Conservation (phyloP, 2,888 invertebrate genomes). For the Nasonovia ribisnigri region DNA sequence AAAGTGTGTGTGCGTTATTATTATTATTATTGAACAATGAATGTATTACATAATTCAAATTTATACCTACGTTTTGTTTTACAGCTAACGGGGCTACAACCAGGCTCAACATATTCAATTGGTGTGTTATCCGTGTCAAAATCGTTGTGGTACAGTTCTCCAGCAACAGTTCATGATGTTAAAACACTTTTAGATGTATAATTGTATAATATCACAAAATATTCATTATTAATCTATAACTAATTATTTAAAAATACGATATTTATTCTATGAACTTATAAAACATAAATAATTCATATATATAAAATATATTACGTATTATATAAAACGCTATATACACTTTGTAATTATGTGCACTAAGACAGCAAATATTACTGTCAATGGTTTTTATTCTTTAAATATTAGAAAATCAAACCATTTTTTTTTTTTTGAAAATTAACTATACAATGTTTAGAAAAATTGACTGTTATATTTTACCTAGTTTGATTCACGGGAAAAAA, state of each 20-base stretch:
- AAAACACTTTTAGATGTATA: background rate
- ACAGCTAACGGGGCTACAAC: background rate
- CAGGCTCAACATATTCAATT: background rate
- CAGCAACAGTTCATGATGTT: background rate
- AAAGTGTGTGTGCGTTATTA: background rate
- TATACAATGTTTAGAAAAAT: background rate
- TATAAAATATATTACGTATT: background rate
- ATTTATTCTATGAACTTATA: background rate
- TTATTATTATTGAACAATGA: background rate
- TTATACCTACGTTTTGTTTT: background rate
- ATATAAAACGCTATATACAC: background rate
- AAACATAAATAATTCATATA: background rate
- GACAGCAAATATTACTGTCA: background rate
- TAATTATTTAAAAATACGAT: background rate
- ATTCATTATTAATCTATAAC: background rate
- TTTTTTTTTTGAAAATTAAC: background rate
- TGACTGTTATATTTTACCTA: background rate
- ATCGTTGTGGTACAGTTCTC: constrained; percentile 25
- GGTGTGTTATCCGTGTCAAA: background rate
- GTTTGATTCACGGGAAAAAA: background rate
- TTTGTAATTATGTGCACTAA: background rate
- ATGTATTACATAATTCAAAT: background rate
- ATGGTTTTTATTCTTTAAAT: background rate
- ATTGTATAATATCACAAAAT: background rate
- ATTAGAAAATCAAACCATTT: background rate